phyloP scores from a whole-genome alignment of 2,113 vertebrate species.

The Piaya cayana region DNA sequence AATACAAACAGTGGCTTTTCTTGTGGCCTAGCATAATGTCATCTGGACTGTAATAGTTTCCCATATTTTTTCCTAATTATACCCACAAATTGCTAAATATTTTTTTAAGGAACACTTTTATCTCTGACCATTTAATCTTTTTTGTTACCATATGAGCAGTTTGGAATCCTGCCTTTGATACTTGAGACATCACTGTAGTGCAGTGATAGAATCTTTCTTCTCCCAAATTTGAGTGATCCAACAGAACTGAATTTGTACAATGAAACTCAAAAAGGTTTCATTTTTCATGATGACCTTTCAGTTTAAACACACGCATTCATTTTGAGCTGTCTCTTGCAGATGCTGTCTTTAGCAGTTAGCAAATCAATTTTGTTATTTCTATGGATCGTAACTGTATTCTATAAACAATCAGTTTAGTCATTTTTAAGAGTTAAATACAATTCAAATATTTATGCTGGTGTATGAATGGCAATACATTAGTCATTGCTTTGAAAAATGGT shows the following conservation, averaged over 20 bases:
- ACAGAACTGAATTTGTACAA: neutral
- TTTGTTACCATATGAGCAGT: neutral
- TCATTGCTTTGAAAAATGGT: neutral
- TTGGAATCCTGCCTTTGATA: constrained; percentile 2
- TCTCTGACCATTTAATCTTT: neutral
- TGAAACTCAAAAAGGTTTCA: neutral
- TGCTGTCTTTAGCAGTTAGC: constrained; percentile 14
- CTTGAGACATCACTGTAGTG: neutral
- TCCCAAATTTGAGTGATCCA: neutral
- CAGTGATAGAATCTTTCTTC: neutral
- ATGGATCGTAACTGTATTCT: neutral
- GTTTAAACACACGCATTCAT: neutral
- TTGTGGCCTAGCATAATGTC: neutral
- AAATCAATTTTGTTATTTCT: neutral
- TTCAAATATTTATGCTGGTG: constrained; percentile 7
- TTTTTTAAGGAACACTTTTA: neutral
- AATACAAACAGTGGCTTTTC: neutral
- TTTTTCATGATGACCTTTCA: constrained; percentile 30
- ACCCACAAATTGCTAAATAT: neutral
- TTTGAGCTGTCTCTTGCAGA: constrained; percentile 48
- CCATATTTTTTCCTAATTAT: neutral
- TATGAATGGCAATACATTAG: neutral
- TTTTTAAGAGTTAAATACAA: constrained; percentile 25
- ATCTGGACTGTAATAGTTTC: neutral
- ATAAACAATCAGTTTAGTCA: neutral